Base-by-base conservation (phyloP, 2,113 vertebrate species). In the Asarcornis scutulata region DNA sequence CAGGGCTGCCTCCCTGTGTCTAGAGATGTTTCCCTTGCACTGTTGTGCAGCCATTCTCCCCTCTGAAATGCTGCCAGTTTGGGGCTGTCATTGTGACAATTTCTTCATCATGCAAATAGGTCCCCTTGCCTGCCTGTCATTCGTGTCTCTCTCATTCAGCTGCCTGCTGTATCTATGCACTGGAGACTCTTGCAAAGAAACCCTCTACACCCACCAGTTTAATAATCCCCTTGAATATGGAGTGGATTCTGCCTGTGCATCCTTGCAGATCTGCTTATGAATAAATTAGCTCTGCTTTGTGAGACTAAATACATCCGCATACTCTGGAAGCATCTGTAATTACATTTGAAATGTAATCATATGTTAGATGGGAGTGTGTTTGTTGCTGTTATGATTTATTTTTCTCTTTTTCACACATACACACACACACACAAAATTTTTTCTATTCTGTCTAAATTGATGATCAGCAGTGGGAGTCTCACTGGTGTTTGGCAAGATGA, bases 261-360 rank as follows among this genome's bases (percentile, higher is more conserved):
- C 75, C 93, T 92, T 93, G 88, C 93, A 88, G 93, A 91, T 75
- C 69, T 86, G 77, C 93, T 95, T 79, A 89, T 95, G 94, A 97
- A 96, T 95, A 95, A 94, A 96, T 95, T 55, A 95, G 59, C 83
- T 94, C 53, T 89, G 90, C 93, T 96, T 93, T 95, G 86, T 96
- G 83, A 93, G 67, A 72, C 78, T 92, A 77, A 96, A 91, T 83
- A 64, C 86, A 53, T 87, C 88, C 89, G 76, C 94, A 92, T 0
- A 3, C 86, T 83, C 92, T 59, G 72, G 88, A 94, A 96, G 93
- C 71, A 52, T 91, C 55, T 0, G 11, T 92, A 95, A 97, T 95
- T 86, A 79, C 90, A 67, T 23, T 83, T 86, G 90, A 87, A 92
- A 89, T 69, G 48, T 52, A 78, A 83, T 94, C 59, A n/a, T 6